Base-by-base conservation (phyloP, 2,113 vertebrate genomes). In the Cyprinodon brontotheroides region DNA sequence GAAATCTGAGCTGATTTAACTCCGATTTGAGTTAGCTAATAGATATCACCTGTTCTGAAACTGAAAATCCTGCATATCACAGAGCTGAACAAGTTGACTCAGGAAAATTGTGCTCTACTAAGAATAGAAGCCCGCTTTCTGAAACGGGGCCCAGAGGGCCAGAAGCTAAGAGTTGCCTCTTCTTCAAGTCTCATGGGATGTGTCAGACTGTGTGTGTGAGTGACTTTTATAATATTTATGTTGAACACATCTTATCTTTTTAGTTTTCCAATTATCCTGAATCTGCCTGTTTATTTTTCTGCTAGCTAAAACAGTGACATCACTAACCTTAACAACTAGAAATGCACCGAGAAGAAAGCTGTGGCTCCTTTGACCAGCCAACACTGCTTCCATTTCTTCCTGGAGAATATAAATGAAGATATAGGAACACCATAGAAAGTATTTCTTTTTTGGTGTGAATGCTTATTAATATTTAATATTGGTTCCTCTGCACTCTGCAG, bases 151-250 rank as follows among this genome's bases (percentile, higher is more conserved):
- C 29, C 36, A 45, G 76, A 78, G 62, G 70, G 53, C 59, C 65
- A 50, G 50, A 75, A 70, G 74, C 72, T 80, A 75, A 80, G 85
- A 83, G 86, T 83, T 86, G 84, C 59, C 40, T 74, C 84, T 78
- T 80, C 72, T 72, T 86, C 80, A 70, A 37, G 20, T 82, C 68
- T 77, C 82, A 85, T 89, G 74, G 83, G 77, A 13, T 66, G 60
- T 67, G 65, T 68, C 61, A 41, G 45, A 53, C 47, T 65, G 48
- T 81, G 66, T 61, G 65, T 60, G 53, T 80, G 70, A 72, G 71
- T 70, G 67, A 74, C 68, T 39, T 82, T 61, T 81, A 50, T 64
- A 67, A 69, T 65, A 62, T 77, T 57, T 59, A 67, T 86, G 48
- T 80, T 9, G 15, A 73, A 74, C 63, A 41, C 61, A 53, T 80